A percentile compares a stretch with the other conserved stretches of the same genome.
These are phyloP conservation scores for Pseudococcus longispinus DNA, from an alignment of 2,888 invertebrate genomes.

Conservation along the genomic window DNA sequence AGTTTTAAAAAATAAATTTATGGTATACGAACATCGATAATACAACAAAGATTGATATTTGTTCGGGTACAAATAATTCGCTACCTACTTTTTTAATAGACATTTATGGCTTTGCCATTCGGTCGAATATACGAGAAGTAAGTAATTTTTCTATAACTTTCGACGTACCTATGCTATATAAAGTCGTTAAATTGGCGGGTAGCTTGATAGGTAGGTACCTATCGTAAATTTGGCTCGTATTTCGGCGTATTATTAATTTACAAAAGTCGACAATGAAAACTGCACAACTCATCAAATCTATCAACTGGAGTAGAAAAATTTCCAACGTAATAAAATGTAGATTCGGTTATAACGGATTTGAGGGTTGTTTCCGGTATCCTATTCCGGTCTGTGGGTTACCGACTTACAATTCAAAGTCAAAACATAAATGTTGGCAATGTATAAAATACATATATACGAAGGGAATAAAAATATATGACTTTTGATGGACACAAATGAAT, in stretches of 20 bases:
- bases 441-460: not conserved
- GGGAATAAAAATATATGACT: slow-evolving; percentile 33
- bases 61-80: slow-evolving; percentile 40
- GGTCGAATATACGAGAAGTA: not conserved
- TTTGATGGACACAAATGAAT: slow-evolving; percentile 49
- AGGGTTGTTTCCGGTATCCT: slow-evolving; percentile 46
- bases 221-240: slow-evolving; percentile 25
- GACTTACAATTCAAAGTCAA: slow-evolving; percentile 31
- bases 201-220: too few relatives aligned
- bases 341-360: slow-evolving; percentile 50
- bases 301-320: slow-evolving; percentile 39
- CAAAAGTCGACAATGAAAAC: slow-evolving; percentile 11
- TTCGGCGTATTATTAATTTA: not conserved
- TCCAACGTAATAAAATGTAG: slow-evolving; percentile 32
- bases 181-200: too few relatives aligned
- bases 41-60: slow-evolving; percentile 39
- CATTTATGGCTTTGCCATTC: not conserved
- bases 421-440: slow-evolving; percentile 30
- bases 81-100: not conserved
- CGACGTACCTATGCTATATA: too few relatives aligned
- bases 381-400: slow-evolving; percentile 47
- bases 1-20: slow-evolving; percentile 43
- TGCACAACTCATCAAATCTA: slow-evolving; percentile 4
- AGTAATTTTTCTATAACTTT: not conserved
- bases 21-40: slow-evolving; percentile 46